phyloP scores from a whole-genome alignment of 2,113 vertebrate genomes.

The Rattus rattus region DNA sequence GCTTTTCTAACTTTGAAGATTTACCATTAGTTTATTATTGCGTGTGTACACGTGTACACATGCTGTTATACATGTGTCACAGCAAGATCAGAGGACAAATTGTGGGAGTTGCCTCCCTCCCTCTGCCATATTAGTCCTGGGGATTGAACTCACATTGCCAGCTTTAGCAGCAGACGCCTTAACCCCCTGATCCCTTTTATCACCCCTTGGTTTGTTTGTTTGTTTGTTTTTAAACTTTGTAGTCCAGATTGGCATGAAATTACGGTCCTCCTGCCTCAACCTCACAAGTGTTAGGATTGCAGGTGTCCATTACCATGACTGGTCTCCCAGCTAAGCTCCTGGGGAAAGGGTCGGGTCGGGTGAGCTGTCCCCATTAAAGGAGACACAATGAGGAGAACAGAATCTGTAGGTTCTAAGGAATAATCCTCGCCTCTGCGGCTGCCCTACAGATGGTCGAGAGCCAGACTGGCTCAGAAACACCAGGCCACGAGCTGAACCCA shows the following conservation, averaged over 20 bases:
- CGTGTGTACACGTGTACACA: too few relatives aligned
- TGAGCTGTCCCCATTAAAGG: background rate
- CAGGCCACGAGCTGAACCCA: slow-evolving; percentile 70
- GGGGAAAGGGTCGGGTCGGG: background rate
- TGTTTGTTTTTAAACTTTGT: background rate
- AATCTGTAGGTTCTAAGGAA: background rate
- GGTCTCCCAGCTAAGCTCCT: background rate
- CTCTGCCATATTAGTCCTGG: too few relatives aligned
- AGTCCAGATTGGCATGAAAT: background rate
- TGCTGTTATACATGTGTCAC: too few relatives aligned
- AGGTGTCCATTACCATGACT: background rate
- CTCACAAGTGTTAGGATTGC: background rate
- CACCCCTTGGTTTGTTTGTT: background rate
- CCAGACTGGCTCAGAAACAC: slow-evolving; percentile 79
- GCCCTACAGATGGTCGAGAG: slow-evolving; percentile 61
- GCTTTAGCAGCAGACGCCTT: too few relatives aligned
- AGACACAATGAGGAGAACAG: background rate
- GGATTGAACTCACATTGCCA: background rate
- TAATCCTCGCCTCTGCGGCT: background rate
- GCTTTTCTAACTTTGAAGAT: background rate
- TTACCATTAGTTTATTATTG: background rate
- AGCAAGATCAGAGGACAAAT: background rate
- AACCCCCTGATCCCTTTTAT: background rate
- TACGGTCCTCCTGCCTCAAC: background rate
- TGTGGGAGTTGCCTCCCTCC: background rate